Percentiles rank a stretch among this genome's conserved stretches.
phyloP scores from a whole-genome alignment of 2,797 vertebrate genomes.

The Chelonia mydas region DNA sequence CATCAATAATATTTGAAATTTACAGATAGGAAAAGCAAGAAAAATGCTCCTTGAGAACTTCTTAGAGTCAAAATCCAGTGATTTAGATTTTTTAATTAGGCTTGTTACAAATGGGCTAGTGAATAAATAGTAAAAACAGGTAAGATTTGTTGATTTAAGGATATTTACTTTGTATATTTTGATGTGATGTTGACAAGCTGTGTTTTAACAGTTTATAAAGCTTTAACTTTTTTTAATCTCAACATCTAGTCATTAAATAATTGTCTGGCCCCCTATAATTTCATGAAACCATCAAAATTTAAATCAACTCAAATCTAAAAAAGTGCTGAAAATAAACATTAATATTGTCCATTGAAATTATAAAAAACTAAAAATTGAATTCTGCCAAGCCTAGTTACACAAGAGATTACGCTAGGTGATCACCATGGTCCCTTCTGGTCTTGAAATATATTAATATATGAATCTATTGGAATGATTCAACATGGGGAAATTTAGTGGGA shows the following conservation, averaged over 20 bases:
- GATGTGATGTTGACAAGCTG: not conserved
- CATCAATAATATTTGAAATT: too few relatives aligned
- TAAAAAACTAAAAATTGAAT: not conserved
- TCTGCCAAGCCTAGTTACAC: not conserved
- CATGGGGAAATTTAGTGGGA: not conserved
- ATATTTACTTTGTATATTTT: too few relatives aligned
- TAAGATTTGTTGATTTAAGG: too few relatives aligned
- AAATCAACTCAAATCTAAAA: not conserved
- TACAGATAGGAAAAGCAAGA: too few relatives aligned
- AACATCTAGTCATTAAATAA: not conserved
- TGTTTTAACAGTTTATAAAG: not conserved
- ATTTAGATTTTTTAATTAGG: too few relatives aligned
- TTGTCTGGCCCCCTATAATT: not conserved
- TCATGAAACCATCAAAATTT: not conserved
- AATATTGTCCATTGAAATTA: not conserved
- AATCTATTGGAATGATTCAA: slow-evolving; percentile 47
- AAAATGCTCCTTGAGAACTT: too few relatives aligned
- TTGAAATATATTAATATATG: not conserved
- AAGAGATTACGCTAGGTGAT: not conserved
- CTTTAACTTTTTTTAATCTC: not conserved
- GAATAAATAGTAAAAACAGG: too few relatives aligned
- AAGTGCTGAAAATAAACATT: not conserved
- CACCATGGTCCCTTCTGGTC: not conserved
- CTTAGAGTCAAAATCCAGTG: too few relatives aligned
- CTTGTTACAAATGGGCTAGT: too few relatives aligned